These are phyloP conservation scores for Coptotermes formosanus DNA, from an alignment of 1,140 invertebrate genomes.

Conservation along the genomic window DNA sequence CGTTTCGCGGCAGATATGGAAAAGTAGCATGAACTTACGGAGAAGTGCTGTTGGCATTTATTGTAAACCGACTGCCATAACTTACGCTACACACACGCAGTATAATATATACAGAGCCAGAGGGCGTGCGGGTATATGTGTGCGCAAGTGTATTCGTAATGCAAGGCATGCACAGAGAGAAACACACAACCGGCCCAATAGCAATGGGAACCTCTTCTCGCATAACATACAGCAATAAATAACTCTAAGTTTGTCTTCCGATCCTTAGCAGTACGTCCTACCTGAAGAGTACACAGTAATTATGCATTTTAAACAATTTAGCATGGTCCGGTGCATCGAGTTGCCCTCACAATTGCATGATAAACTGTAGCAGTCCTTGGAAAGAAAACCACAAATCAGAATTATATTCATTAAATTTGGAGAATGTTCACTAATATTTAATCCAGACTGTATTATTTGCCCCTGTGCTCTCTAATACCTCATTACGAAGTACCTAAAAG, in stretches of 20 bases:
- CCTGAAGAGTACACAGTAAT: too few species aligned
- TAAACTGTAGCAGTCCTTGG: too few species aligned
- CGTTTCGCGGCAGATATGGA: neutral
- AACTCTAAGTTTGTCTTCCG: neutral
- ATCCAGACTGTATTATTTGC: too few species aligned
- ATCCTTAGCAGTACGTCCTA: neutral
- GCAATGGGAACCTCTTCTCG: neutral
- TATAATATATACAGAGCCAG: neutral
- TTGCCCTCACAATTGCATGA: too few species aligned
- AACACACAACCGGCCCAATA: neutral
- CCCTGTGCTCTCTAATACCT: too few species aligned
- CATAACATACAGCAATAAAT: neutral
- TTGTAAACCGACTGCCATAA: conserved; percentile 7
- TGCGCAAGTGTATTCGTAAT: neutral
- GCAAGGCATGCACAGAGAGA: neutral
- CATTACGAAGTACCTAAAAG: too few species aligned
- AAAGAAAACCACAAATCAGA: too few species aligned
- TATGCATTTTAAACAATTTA: too few species aligned
- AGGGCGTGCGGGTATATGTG: neutral
- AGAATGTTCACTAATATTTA: too few species aligned
- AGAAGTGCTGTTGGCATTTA: conserved; percentile 2
- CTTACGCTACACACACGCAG: neutral
- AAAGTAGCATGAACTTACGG: conserved; percentile 4
- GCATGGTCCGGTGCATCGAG: too few species aligned
- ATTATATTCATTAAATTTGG: too few species aligned